A percentile compares a stretch with the other conserved stretches of the same genome.
Evolutionary conservation across 2,113 vertebrate genomes (phyloP).

Genomic region (Ochotona curzoniae): DNA sequence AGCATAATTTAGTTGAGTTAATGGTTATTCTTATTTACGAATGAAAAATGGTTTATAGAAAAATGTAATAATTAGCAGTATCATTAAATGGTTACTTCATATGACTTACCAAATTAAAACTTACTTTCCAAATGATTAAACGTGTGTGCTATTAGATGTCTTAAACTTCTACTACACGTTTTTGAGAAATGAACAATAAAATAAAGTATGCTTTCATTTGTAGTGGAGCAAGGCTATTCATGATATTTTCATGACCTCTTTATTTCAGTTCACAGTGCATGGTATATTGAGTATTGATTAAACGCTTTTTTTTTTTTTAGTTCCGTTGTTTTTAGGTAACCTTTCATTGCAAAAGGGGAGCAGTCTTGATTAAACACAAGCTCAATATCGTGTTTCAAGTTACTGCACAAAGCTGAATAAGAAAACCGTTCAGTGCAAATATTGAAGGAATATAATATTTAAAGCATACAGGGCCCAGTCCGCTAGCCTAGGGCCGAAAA

Average conservation of each 20-base stretch:
- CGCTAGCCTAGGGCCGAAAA: too few species aligned
- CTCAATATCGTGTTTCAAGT: not conserved
- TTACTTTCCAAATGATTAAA: not conserved
- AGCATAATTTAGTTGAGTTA: not conserved
- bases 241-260: not conserved
- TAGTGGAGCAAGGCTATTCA: not conserved
- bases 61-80: not conserved
- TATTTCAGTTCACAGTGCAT: not conserved
- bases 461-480: too few species aligned
- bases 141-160: not conserved
- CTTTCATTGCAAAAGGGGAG: not conserved
- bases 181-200: not conserved
- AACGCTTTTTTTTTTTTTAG: not conserved
- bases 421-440: not conserved
- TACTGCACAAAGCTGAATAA: not conserved
- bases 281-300: not conserved
- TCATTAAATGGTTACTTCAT: not conserved
- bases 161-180: not conserved
- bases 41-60: not conserved
- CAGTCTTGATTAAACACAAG: not conserved
- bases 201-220: not conserved
- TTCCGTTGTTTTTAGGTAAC: not conserved
- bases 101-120: not conserved
- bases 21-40: not conserved
- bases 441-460: not conserved